Conservation (phyloP, 1,140 invertebrate genomes). For the Brachionus asplanchnoidis region DNA sequence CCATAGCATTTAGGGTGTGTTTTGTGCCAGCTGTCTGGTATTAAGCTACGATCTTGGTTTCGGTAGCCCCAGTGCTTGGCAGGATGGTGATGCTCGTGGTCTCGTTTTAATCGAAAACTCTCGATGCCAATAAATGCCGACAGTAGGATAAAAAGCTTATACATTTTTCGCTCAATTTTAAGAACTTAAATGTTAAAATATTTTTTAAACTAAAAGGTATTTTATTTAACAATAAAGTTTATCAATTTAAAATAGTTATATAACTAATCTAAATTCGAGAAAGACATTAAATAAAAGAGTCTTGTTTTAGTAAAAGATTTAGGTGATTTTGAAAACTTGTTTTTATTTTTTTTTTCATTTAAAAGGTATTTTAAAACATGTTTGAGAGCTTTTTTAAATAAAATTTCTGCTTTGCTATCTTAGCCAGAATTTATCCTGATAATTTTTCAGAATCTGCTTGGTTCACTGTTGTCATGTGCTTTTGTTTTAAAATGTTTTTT, state of each 20-base stretch:
- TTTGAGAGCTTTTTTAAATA: not conserved
- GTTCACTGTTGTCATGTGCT: not conserved
- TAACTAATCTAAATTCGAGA: not conserved
- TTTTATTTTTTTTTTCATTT: not conserved
- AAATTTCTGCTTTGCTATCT: not conserved
- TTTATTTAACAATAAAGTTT: not conserved
- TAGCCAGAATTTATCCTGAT: not conserved
- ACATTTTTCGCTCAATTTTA: constrained; percentile 40
- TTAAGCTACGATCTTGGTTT: not conserved
- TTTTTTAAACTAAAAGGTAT: not conserved
- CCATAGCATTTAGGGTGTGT: constrained; percentile 50
- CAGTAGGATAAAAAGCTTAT: constrained; percentile 44
- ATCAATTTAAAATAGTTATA: not conserved
- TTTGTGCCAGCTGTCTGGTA: constrained; percentile 45
- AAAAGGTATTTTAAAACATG: not conserved
- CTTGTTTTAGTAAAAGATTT: not conserved
- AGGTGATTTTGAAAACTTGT: not conserved
- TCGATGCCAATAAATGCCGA: not conserved
- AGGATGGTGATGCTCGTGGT: not conserved
- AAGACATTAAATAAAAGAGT: not conserved
- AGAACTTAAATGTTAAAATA: not conserved
- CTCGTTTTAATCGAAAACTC: not conserved
- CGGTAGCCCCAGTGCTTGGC: constrained; percentile 28
- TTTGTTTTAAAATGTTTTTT: not conserved
- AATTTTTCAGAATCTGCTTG: not conserved